phyloP scores from a whole-genome alignment of 2,797 vertebrate species.

The Choloepus didactylus region DNA sequence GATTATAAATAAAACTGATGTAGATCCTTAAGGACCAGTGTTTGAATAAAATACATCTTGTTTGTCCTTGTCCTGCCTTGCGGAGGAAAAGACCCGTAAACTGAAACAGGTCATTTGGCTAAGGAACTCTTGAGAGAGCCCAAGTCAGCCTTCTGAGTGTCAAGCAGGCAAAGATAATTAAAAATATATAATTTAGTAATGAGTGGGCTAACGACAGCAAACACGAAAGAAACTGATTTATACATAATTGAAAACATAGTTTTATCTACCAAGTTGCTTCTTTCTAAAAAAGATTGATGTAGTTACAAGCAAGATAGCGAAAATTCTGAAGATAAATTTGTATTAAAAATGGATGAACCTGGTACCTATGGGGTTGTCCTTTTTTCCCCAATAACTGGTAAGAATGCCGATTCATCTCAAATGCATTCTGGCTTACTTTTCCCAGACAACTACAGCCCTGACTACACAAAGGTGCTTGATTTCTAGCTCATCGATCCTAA shows the following conservation, averaged over 20 bases:
- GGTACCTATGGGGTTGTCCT: slow-evolving; percentile 61
- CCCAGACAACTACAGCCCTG: slow-evolving; percentile 45
- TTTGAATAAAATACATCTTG: slow-evolving; percentile 27
- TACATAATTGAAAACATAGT: slow-evolving; percentile 79
- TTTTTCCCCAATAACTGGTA: neutral
- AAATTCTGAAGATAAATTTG: slow-evolving; percentile 60
- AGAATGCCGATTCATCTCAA: neutral
- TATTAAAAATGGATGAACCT: slow-evolving; percentile 77
- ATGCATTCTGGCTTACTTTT: slow-evolving; percentile 3
- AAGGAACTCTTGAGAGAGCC: slow-evolving; percentile 75
- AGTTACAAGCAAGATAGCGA: slow-evolving; percentile 60
- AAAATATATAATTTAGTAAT: slow-evolving; percentile 82
- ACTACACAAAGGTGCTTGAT: slow-evolving; percentile 70
- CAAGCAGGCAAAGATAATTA: slow-evolving; percentile 76
- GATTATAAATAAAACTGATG: neutral
- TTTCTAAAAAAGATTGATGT: slow-evolving; percentile 70
- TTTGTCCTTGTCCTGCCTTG: neutral
- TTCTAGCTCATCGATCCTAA: slow-evolving; percentile 79
- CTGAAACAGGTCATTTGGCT: slow-evolving; percentile 61
- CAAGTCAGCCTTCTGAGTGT: slow-evolving; percentile 66
- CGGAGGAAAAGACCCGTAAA: slow-evolving; percentile 28
- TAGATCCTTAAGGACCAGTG: neutral
- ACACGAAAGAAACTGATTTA: slow-evolving; percentile 72
- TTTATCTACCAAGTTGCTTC: slow-evolving; percentile 68
- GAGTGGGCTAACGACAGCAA: slow-evolving; percentile 68